Evolutionary conservation across 2,888 invertebrate species (phyloP).

Genomic region (Resseliella maxima): DNA sequence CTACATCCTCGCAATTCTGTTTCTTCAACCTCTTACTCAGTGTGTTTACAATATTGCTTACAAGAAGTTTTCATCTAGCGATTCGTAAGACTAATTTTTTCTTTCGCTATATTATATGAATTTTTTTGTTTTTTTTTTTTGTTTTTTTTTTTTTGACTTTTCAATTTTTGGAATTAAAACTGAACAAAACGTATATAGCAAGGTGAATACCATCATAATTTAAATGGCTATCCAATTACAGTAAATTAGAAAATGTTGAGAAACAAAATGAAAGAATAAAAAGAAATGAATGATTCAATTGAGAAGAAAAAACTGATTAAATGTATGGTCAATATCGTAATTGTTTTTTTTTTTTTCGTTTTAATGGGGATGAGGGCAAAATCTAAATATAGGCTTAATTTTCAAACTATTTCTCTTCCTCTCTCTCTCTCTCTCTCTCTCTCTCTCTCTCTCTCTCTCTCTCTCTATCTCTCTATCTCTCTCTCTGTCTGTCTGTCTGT

Average conservation of each 20-base stretch:
- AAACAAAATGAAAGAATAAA: not conserved
- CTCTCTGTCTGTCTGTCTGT: no score
- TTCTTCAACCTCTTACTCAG: not conserved
- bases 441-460: not conserved
- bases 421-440: not conserved
- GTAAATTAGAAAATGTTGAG: not conserved
- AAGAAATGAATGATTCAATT: not conserved
- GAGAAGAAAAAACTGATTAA: slow-evolving; percentile 1
- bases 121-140: not conserved
- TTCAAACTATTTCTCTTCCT: not conserved
- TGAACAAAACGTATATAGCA: slow-evolving; percentile 12
- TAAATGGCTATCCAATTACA: not conserved
- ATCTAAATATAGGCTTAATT: slow-evolving; percentile 18
- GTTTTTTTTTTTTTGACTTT: not conserved
- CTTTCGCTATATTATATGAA: not conserved
- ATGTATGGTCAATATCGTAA: not conserved
- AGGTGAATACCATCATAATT: not conserved
- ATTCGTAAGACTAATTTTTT: slow-evolving; percentile 11
- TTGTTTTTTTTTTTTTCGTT: not conserved
- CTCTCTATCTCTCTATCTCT: not conserved
- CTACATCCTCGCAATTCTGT: not conserved
- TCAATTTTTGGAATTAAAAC: not conserved
- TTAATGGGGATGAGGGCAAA: not conserved
- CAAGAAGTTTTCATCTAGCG: not conserved
- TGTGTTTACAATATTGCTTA: slow-evolving; percentile 30